These are phyloP conservation scores for Callocephalon fimbriatum DNA, from an alignment of 2,113 vertebrate genomes.

Conservation along the genomic window DNA sequence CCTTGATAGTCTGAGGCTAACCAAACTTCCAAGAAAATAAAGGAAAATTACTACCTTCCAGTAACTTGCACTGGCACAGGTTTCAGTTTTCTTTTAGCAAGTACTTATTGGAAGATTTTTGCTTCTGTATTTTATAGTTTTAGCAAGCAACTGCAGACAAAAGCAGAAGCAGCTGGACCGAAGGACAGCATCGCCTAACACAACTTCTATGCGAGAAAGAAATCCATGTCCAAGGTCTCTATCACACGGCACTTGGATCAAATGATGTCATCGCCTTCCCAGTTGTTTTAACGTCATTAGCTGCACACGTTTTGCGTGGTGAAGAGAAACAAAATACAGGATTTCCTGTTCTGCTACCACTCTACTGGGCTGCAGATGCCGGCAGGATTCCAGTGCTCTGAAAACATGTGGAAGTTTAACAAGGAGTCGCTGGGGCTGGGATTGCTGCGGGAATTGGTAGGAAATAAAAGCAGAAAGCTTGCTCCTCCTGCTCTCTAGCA, in stretches of 20 bases:
- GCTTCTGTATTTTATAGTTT: background rate
- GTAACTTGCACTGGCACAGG: background rate
- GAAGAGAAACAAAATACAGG: slow-evolving; percentile 29
- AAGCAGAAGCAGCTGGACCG: background rate
- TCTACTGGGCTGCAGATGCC: slow-evolving; percentile 10
- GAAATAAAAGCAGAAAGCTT: background rate
- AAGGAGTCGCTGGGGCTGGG: background rate
- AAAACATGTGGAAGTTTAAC: background rate
- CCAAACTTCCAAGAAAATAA: slow-evolving; percentile 9
- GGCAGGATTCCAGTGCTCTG: background rate
- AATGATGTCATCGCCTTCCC: slow-evolving; percentile 5
- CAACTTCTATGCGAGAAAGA: background rate
- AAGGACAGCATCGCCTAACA: background rate
- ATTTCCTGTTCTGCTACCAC: slow-evolving; percentile 63
- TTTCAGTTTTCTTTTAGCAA: background rate
- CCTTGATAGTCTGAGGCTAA: background rate
- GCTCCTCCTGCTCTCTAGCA: background rate
- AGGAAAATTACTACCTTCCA: slow-evolving; percentile 35
- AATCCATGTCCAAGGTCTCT: rapidly evolving
- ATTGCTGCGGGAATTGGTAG: rapidly evolving
- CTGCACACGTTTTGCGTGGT: background rate
- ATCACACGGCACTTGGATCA: background rate
- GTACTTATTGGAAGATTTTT: background rate
- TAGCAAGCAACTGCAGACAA: background rate
- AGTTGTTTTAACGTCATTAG: background rate